Conservation (phyloP, 2,888 invertebrate species). For the Leptinotarsa rubiginosa region DNA sequence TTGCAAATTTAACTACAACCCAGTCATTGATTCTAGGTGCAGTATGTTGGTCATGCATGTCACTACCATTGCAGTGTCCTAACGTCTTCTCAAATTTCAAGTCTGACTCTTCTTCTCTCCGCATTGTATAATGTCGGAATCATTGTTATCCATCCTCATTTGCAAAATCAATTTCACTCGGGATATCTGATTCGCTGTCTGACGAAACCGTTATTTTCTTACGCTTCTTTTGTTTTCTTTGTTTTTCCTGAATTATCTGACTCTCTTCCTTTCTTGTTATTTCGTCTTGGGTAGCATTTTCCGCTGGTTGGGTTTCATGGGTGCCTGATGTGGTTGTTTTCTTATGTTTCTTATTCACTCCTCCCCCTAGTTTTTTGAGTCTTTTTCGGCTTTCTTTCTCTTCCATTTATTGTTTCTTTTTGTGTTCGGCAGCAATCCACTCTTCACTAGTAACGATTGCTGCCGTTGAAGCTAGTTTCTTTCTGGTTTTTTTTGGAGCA, state of each 20-base stretch:
- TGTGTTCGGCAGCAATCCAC: slow-evolving; percentile 5
- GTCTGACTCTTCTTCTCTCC: slow-evolving; percentile 7
- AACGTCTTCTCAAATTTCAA: background rate
- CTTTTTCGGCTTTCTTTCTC: background rate
- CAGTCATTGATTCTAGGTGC: background rate
- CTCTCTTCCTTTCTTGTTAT: background rate
- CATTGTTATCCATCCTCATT: background rate
- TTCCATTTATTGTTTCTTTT: slow-evolving; percentile 12
- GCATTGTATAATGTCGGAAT: background rate
- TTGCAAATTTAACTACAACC: background rate
- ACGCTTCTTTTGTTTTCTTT: too few species aligned
- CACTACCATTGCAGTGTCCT: background rate
- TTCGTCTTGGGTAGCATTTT: slow-evolving; percentile 4
- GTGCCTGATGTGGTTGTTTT: background rate
- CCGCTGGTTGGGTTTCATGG: background rate
- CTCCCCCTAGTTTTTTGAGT: too few species aligned
- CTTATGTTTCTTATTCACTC: background rate
- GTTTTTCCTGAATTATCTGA: background rate
- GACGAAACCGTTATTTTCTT: too few species aligned
- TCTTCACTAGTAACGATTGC: slow-evolving; percentile 12
- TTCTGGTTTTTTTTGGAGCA: background rate
- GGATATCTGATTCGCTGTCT: background rate
- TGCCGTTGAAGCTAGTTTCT: background rate
- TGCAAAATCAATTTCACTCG: slow-evolving; percentile 2
- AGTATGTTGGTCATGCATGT: background rate